Conservation (phyloP, 1,140 invertebrate species). For the Drosophila sp. region DNA sequence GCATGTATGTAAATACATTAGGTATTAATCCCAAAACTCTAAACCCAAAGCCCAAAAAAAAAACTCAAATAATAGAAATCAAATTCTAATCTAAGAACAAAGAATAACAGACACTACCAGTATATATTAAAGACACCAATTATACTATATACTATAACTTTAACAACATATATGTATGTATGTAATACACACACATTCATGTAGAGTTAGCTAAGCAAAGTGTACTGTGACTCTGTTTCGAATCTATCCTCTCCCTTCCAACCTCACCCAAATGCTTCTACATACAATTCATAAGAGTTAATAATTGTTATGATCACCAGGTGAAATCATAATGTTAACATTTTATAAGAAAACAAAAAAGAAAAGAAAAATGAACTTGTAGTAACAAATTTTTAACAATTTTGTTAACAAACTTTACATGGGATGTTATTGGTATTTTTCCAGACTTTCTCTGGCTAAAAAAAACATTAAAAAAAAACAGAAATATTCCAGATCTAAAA, state of each 20-base stretch:
- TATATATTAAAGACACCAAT: conserved; percentile 6
- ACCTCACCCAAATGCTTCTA: neutral
- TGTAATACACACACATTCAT: too few relatives aligned
- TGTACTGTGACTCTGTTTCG: too few relatives aligned
- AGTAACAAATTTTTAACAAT: conserved; percentile 5
- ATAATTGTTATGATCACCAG: conserved; percentile 14
- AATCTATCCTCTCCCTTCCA: too few relatives aligned
- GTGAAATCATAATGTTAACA: conserved; percentile 14
- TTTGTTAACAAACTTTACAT: conserved; percentile 11
- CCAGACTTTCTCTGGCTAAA: conserved; percentile 10
- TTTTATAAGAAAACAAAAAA: neutral
- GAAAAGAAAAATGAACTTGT: neutral
- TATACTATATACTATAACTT: conserved; percentile 2
- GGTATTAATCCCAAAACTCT: conserved; percentile 21
- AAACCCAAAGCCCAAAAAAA: neutral
- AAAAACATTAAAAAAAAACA: neutral
- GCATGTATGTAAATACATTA: conserved; percentile 16
- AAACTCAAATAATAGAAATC: neutral
- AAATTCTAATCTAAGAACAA: neutral
- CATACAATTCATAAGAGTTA: conserved; percentile 20
- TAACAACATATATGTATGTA: conserved; percentile 1
- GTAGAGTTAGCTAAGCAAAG: too few relatives aligned
- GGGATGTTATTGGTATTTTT: conserved; percentile 3
- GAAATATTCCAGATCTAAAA: neutral
- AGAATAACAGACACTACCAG: neutral